A percentile compares a stretch with the other conserved stretches of the same genome.
phyloP scores from a whole-genome alignment of 2,888 invertebrate genomes.

The Dorcus hopei region DNA sequence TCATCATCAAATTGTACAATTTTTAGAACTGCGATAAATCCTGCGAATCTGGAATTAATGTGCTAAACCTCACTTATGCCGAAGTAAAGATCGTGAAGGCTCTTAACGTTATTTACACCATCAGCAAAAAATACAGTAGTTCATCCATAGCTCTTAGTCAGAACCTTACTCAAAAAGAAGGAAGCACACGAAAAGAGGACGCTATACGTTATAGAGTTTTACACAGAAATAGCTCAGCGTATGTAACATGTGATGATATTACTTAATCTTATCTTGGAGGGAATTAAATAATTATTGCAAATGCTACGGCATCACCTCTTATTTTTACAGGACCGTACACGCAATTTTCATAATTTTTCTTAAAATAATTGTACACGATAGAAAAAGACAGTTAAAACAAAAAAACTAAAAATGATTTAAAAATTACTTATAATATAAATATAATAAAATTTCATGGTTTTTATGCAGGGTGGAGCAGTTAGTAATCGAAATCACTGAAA shows the following conservation, averaged over 20 bases:
- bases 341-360: too few species aligned
- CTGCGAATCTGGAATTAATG: slow-evolving; percentile 9
- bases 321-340: too few species aligned
- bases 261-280: too few species aligned
- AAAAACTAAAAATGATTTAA: too few species aligned
- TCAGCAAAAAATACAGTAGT: slow-evolving; percentile 9
- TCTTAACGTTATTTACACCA: slow-evolving; percentile 18
- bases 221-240: too few species aligned
- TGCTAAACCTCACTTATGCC: slow-evolving; percentile 6
- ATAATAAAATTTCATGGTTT: neutral
- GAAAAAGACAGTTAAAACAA: too few species aligned
- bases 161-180: slow-evolving; percentile 18
- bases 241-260: too few species aligned
- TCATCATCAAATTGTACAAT: slow-evolving; percentile 7
- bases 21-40: slow-evolving; percentile 8
- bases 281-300: slow-evolving; percentile 6
- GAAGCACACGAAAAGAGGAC: slow-evolving; percentile 4
- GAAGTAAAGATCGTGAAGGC: slow-evolving; percentile 15
- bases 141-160: slow-evolving; percentile 4
- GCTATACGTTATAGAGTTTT: neutral
- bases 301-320: neutral
- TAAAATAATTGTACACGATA: too few species aligned
- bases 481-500: neutral
- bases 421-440: neutral
- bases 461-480: neutral